A percentile compares a stretch with the other conserved stretches of the same genome.
Conservation (phyloP, 35 echinoderm and acorn worm species). For the Hemicentrotus pulcherrimus region DNA sequence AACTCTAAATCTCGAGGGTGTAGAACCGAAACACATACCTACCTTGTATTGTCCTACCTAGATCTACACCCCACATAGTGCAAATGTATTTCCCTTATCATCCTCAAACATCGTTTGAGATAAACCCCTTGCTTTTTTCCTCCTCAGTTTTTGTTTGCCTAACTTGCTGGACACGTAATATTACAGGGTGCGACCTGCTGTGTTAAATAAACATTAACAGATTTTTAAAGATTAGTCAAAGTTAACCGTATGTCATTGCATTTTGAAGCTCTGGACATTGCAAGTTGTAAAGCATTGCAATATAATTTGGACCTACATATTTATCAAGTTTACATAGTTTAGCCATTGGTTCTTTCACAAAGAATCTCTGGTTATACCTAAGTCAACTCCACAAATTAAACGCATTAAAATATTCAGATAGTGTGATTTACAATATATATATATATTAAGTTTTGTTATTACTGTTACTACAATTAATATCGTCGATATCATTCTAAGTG, state of each 20-base stretch:
- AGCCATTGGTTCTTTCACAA: too few relatives aligned
- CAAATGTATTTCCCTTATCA: background rate
- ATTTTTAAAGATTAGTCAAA: background rate
- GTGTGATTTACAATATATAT: too few relatives aligned
- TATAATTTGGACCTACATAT: background rate
- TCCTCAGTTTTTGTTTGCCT: background rate
- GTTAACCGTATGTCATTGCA: background rate
- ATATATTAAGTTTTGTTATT: too few relatives aligned
- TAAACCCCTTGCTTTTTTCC: background rate
- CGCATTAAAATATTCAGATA: too few relatives aligned
- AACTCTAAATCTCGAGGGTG: background rate
- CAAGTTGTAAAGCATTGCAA: background rate
- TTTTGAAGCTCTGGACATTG: background rate
- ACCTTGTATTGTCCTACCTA: background rate
- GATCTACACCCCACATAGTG: background rate
- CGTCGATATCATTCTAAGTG: background rate
- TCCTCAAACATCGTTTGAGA: background rate
- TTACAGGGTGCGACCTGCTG: background rate
- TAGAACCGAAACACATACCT: background rate
- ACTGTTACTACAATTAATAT: background rate
- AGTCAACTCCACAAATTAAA: too few relatives aligned
- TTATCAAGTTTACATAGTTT: background rate
- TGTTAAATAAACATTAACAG: background rate
- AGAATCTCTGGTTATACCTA: too few relatives aligned
- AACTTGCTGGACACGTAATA: background rate